Conservation (phyloP, 1,140 invertebrate genomes). For the Drosophila paulistorum region DNA sequence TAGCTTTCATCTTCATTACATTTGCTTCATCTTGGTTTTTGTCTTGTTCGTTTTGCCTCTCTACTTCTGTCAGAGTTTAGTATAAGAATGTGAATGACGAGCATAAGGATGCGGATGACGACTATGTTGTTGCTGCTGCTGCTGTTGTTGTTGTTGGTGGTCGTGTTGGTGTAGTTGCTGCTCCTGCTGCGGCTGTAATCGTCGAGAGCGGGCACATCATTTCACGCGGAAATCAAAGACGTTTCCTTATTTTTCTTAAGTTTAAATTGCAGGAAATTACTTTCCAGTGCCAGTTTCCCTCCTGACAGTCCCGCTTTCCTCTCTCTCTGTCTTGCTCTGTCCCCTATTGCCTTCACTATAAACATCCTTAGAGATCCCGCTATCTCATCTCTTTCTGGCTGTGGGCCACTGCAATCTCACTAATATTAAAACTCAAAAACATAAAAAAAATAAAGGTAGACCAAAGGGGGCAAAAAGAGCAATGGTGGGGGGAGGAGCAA, state of each 20-base stretch:
- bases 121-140: neutral
- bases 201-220: slow-evolving; percentile 48
- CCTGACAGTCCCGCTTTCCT: neutral
- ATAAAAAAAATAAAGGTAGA: slow-evolving; percentile 1
- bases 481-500: neutral
- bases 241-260: slow-evolving; percentile 81
- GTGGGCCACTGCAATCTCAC: slow-evolving; percentile 42
- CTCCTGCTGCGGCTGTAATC: slow-evolving; percentile 18
- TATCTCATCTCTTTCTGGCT: slow-evolving; percentile 39
- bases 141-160: neutral
- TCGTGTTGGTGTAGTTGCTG: slow-evolving; percentile 10
- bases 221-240: slow-evolving; percentile 82
- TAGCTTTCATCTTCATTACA: slow-evolving; percentile 67
- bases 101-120: neutral
- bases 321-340: too few relatives aligned
- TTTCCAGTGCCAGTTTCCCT: slow-evolving; percentile 56
- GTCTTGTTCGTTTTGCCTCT: neutral
- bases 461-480: neutral
- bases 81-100: slow-evolving; percentile 2
- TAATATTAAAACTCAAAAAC: slow-evolving; percentile 73
- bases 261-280: slow-evolving; percentile 82
- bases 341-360: too few relatives aligned
- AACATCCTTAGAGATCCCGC: neutral
- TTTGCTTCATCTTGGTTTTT: slow-evolving; percentile 12
- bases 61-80: neutral